Evolutionary conservation across 2,113 vertebrate species (phyloP).

Genomic region (Petromus typicus): DNA sequence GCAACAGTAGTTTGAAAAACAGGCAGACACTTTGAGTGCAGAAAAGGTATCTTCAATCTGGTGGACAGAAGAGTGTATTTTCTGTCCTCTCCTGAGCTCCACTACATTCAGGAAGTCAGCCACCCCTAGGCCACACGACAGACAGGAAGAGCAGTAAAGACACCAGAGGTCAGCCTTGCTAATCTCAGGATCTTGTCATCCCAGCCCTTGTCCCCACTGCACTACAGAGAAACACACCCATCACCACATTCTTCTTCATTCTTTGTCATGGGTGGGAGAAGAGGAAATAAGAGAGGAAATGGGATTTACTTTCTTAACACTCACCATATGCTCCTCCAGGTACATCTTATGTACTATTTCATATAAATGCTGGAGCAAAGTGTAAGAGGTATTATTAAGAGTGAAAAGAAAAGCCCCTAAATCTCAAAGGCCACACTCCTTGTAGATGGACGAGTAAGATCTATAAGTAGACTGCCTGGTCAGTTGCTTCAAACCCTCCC

Average conservation of each 20-base stretch:
- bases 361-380: neutral
- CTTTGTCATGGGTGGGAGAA: neutral
- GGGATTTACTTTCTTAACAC: neutral
- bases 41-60: neutral
- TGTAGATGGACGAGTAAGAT: neutral
- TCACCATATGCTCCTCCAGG: too few species aligned
- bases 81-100: neutral
- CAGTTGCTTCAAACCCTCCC: neutral
- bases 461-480: neutral
- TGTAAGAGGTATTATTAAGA: neutral
- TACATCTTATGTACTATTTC: neutral
- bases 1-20: constrained; percentile 20
- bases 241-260: neutral
- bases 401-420: neutral
- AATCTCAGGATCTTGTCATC: neutral
- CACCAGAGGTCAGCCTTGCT: fast-evolving
- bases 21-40: neutral
- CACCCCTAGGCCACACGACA: neutral
- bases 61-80: neutral
- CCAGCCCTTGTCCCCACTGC: neutral
- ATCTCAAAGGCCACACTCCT: neutral
- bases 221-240: neutral
- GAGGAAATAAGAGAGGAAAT: neutral
- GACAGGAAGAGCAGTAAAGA: too few species aligned
- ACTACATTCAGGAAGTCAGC: neutral